These are phyloP conservation scores for Aradophagus sp. DNA, from an alignment of 1,140 invertebrate genomes.

Conservation along the genomic window DNA sequence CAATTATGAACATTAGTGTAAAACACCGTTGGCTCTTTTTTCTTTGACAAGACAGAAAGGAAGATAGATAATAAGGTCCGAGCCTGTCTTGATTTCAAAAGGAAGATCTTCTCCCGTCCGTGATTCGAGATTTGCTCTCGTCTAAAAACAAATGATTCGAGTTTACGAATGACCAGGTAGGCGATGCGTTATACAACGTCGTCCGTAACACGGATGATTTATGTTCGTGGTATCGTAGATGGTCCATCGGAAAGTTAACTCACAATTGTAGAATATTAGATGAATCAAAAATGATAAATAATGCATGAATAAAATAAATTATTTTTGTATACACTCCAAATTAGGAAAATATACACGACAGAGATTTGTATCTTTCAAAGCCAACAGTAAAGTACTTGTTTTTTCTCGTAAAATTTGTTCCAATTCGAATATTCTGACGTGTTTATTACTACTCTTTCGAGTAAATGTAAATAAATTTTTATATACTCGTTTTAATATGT, in stretches of 20 bases:
- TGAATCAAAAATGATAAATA: constrained; percentile 43
- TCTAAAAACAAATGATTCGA: constrained; percentile 61
- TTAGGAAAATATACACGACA: constrained; percentile 36
- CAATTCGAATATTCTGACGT: constrained; percentile 42
- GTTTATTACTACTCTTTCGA: constrained; percentile 47
- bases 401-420: constrained; percentile 53
- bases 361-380: constrained; percentile 41
- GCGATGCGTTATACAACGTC: constrained; percentile 13
- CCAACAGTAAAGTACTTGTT: constrained; percentile 47
- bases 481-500: constrained; percentile 19
- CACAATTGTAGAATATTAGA: constrained; percentile 47
- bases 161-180: constrained; percentile 31
- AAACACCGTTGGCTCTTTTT: constrained; percentile 1
- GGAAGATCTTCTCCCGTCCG: constrained; percentile 38
- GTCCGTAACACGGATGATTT: constrained; percentile 35
- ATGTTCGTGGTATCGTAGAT: constrained; percentile 11
- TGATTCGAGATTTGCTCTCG: constrained; percentile 31
- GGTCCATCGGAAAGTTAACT: constrained; percentile 38
- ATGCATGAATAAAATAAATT: constrained; percentile 39
- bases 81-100: constrained; percentile 4
- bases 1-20: constrained; percentile 12
- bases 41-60: constrained; percentile 1
- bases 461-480: constrained; percentile 37
- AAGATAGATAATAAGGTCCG: neutral
- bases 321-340: constrained; percentile 28